Evolutionary conservation across 2,797 vertebrate species (phyloP).

Genomic region (Pristis pectinata): DNA sequence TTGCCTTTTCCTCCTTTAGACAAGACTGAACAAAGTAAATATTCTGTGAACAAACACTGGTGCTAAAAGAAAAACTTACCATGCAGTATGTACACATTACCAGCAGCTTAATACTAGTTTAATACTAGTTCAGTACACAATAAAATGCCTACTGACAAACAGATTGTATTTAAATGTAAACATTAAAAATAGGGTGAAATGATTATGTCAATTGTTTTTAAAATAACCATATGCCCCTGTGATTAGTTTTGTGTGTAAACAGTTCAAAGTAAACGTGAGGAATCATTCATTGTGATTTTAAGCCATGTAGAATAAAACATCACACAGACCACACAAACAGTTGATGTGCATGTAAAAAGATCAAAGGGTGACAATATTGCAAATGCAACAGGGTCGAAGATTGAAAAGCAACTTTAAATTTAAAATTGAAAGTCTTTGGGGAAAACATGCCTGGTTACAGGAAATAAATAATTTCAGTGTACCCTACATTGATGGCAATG

Average conservation of each 20-base stretch:
- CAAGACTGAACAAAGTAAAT: slow-evolving; percentile 3
- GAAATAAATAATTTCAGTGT: background rate
- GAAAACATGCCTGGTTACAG: slow-evolving; percentile 24
- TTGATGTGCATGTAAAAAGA: background rate
- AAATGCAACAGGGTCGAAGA: background rate
- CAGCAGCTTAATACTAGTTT: background rate
- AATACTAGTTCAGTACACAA: background rate
- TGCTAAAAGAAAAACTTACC: background rate
- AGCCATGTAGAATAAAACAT: background rate
- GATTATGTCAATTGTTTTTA: background rate
- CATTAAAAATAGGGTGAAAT: background rate
- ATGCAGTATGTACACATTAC: slow-evolving; percentile 31
- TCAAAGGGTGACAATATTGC: too few species aligned
- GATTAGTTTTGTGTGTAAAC: slow-evolving; percentile 17
- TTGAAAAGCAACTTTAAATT: background rate
- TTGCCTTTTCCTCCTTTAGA: background rate
- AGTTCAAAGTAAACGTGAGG: slow-evolving; percentile 9
- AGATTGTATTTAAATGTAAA: slow-evolving; percentile 16
- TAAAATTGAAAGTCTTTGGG: background rate
- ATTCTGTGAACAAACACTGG: background rate
- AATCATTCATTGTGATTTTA: background rate
- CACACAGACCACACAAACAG: background rate
- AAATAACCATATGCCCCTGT: background rate
- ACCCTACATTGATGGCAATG: background rate
- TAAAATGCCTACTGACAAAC: background rate